Base-by-base conservation (phyloP, 2,888 invertebrate genomes). In the Scaptodrosophila latifasciaeformis region DNA sequence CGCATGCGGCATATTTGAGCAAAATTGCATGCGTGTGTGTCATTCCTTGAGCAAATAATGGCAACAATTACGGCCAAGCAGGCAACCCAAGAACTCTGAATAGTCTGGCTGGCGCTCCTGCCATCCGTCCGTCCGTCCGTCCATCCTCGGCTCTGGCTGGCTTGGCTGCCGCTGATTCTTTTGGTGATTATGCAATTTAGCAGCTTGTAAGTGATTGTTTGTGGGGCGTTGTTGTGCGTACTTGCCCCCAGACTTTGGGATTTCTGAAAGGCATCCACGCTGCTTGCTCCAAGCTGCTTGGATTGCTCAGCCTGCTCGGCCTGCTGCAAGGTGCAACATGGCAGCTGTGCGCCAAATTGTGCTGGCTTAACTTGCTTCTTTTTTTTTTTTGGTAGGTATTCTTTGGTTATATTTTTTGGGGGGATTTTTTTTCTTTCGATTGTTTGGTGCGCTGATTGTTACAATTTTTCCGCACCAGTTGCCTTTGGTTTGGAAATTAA, bases 181-280 rank as follows among this genome's bases (percentile, higher is more conserved):
- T 58, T 65, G 67, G 70, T 67, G 75, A 75, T 75, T 75, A 76
- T 79, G 79, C 77, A 75, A 76, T 75, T 75, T 75, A 75, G 79
- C 75, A 75, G 76, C 75, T 76, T 75, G 75, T 75, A 75, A 75
- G 75, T 75, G 75, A 75, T 75, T 75, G 77, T 75, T 76, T 75
- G 76, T 79, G 72, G 79, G 76, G 75, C 75, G 79, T 75, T 71
- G 58, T 74, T 64, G 24, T 13, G 34, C 58, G 56, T 67, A 31
- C 52, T 42, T 42, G n/a, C 24, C 35, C 37, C 67, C 39, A 42
- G 27, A 44, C 59, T 44, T 24, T 49, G 44, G 46, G 43, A 46
- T 27, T 40, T n/a, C n/a, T n/a, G n/a, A n/a, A n/a, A n/a, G n/a
- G n/a, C n/a, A n/a, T n/a, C n/a, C n/a, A n/a, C n/a, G n/a, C n/a